Evolutionary conservation across 2,113 vertebrate genomes (phyloP).

Genomic region (Anguilla japonica): DNA sequence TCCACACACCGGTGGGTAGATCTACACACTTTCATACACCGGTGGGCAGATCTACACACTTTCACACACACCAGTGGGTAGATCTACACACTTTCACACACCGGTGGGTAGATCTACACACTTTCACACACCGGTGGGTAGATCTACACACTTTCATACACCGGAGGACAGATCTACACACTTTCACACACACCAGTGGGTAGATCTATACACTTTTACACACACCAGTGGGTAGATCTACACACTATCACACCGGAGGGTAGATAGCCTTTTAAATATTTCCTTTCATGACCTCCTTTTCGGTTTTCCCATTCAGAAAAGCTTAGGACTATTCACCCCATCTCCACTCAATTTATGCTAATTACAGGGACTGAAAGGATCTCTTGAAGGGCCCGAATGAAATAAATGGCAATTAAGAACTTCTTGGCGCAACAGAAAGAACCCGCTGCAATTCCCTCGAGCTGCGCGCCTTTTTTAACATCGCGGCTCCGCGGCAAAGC

Average conservation of each 20-base stretch:
- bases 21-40: neutral
- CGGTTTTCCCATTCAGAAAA: neutral
- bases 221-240: too few relatives aligned
- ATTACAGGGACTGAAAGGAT: neutral
- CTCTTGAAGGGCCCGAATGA: neutral
- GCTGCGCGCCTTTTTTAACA: neutral
- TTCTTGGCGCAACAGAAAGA: neutral
- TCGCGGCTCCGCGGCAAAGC: neutral
- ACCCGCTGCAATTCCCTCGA: neutral
- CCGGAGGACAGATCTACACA: too few relatives aligned
- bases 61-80: neutral
- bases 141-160: neutral
- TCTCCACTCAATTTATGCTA: neutral
- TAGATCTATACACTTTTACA: too few relatives aligned
- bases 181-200: too few relatives aligned
- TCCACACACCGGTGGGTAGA: neutral
- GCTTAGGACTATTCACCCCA: neutral
- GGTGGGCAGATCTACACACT: too few relatives aligned
- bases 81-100: neutral
- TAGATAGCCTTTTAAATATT: neutral
- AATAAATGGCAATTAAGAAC: constrained; percentile 3
- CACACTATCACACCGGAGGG: neutral
- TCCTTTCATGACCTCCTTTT: neutral
- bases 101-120: too few relatives aligned
- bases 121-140: neutral